Percentiles rank a stretch among this genome's conserved stretches.
These are phyloP conservation scores for Chionodraco myersi DNA, from an alignment of 2,113 vertebrate species.

Conservation along the genomic window DNA sequence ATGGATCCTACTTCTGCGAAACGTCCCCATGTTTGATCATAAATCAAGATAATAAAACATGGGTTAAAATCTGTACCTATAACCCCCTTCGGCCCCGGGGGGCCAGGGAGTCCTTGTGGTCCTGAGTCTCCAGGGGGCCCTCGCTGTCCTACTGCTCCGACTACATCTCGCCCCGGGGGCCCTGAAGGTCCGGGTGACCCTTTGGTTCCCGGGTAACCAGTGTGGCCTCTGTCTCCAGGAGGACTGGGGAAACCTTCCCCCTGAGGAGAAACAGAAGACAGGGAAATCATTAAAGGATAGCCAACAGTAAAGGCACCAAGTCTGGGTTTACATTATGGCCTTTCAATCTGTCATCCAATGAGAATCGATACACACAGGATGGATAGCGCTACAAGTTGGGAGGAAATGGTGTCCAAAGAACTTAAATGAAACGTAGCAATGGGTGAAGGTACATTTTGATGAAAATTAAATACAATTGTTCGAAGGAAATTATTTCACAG, in stretches of 20 bases:
- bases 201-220: constrained; percentile 84
- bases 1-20: no score
- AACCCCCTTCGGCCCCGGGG: constrained; percentile 82
- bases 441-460: no score
- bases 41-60: no score
- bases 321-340: no score
- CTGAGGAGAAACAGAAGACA: constrained; percentile 69
- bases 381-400: no score
- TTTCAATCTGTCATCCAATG: no score
- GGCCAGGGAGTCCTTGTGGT: constrained; percentile 81
- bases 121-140: constrained; percentile 87
- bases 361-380: no score
- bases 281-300: neutral
- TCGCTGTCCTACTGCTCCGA: constrained; percentile 84
- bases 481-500: no score
- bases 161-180: constrained; percentile 80
- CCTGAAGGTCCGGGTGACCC: constrained; percentile 85
- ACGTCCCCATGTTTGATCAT: no score
- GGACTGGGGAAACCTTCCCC: constrained; percentile 84
- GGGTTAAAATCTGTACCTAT: constrained; percentile 75
- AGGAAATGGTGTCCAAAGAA: no score
- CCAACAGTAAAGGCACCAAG: neutral
- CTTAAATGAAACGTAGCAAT: no score
- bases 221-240: constrained; percentile 86
- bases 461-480: no score